Base-by-base conservation (phyloP, 2,113 vertebrate genomes). In the Aphyosemion australe region DNA sequence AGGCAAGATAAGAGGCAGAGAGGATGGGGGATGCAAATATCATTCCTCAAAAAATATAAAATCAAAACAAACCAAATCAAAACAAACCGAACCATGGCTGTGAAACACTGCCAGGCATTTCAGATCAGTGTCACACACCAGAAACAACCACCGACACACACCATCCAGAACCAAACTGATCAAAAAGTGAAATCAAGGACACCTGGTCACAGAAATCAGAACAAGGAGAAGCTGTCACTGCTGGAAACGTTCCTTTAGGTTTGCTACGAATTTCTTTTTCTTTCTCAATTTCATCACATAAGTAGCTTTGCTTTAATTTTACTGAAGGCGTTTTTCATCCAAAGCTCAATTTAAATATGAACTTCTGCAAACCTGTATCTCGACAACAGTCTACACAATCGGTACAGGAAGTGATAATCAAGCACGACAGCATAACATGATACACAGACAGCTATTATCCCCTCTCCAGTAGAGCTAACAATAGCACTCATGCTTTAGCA, bases 401-500 rank as follows among this genome's bases (percentile, higher is more conserved):
- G 67, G 65, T 15, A 57, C 66, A 78, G 52, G 60, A 74, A 72
- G 61, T 57, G 47, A 69, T 64, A 21, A 50, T 79, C 79, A 61
- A 76, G 69, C 64, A 55, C 78, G 59, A 65, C 69, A 71, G 65
- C 49, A 65, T 77, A 60, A 70, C 73, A 65, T 65, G 50, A 80
- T 54, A 73, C 45, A 71, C 64, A 79, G 43, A 79, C 72, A 69
- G 59, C 65, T 75, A 70, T 54, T 55, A 56, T 71, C 77, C 72
- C 80, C 76, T 80, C 72, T 80, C 84, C 72, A 14, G 55, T 53
- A 54, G 75, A 69, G 82, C 88, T 85, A 87, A 86, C 66, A 78
- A 46, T 26, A 76, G 86, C 87, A 74, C 77, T 87, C 90, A 89
- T 91, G 90, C 90, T 85, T 79, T 57, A 73, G 74, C 90, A 91